phyloP scores from a whole-genome alignment of 2,113 vertebrate genomes.

The Eleginops maclovinus region DNA sequence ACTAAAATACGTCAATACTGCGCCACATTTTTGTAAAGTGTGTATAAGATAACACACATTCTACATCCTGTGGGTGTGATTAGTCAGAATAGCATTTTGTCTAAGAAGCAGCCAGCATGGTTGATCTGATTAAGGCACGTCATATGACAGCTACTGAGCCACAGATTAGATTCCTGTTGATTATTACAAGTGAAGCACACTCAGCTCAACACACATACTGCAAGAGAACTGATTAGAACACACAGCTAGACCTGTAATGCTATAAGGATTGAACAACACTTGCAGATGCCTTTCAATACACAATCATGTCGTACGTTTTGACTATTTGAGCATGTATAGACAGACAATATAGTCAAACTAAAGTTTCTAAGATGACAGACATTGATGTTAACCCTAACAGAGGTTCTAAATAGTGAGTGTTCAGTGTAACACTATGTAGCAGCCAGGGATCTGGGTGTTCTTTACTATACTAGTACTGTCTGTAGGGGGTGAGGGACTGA shows the following conservation, averaged over 20 bases:
- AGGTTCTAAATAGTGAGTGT: background rate
- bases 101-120: background rate
- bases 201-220: background rate
- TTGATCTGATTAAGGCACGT: constrained; percentile 1
- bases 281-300: no score
- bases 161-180: constrained; percentile 5
- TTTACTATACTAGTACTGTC: background rate
- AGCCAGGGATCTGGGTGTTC: background rate
- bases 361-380: background rate
- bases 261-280: background rate
- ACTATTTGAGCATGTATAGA: background rate
- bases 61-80: no score
- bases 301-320: background rate
- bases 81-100: background rate
- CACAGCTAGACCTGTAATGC: background rate
- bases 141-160: constrained; percentile 11
- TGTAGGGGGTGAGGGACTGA: no score
- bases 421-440: background rate
- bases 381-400: background rate
- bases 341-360: background rate
- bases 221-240: background rate
- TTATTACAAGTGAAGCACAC: background rate
- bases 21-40: no score
- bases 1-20: no score
- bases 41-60: no score